Conservation (phyloP, 2,113 vertebrate genomes). For the Pantherophis guttatus region DNA sequence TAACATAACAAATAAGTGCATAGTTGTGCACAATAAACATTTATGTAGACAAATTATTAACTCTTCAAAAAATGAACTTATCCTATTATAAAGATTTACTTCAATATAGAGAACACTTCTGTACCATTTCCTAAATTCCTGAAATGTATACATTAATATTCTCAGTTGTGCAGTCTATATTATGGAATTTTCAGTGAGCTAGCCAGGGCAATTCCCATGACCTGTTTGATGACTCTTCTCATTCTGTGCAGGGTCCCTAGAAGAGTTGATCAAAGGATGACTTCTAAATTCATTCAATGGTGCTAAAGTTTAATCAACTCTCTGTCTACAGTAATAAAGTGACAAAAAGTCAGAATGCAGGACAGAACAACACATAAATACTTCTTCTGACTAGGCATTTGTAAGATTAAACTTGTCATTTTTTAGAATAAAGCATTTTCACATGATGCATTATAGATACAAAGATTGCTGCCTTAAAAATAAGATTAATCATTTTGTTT, state of each 20-base stretch:
- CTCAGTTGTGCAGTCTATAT: background rate
- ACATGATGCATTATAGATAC: background rate
- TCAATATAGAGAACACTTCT: background rate
- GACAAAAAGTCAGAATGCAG: background rate
- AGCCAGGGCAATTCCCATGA: background rate
- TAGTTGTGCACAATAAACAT: background rate
- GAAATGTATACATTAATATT: background rate
- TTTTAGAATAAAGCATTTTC: conserved; percentile 17
- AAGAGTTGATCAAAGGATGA: conserved; percentile 4
- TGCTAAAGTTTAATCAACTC: conserved; percentile 16
- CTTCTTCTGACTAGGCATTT: conserved; percentile 18
- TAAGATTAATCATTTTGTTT: conserved; percentile 45
- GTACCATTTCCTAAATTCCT: background rate
- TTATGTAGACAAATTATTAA: background rate
- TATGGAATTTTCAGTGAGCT: background rate
- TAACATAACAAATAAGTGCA: background rate
- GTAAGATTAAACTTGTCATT: conserved; percentile 13
- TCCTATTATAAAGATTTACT: background rate
- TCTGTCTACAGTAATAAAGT: background rate
- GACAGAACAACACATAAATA: conserved; percentile 25
- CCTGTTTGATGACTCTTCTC: conserved; percentile 4
- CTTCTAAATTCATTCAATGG: conserved; percentile 1
- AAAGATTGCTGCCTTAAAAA: conserved; percentile 37
- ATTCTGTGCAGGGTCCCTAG: background rate
- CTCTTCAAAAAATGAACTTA: background rate